These are phyloP conservation scores for Stichodactyla mertensii DNA, from an alignment of 64 coral and sea anemone genomes.

Conservation along the genomic window DNA sequence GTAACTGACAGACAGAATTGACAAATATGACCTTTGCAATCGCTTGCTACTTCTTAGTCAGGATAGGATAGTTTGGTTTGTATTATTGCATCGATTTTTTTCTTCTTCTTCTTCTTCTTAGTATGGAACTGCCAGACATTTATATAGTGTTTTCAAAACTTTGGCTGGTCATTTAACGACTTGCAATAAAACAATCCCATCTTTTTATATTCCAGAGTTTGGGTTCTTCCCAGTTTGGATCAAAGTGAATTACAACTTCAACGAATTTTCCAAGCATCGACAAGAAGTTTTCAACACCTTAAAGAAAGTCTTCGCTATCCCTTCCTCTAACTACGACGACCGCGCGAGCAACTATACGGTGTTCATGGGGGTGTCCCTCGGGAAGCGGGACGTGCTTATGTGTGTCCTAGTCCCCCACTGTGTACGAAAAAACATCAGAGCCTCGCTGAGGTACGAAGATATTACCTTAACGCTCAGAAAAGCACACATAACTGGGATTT, in stretches of 20 bases:
- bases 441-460: conserved; percentile 37
- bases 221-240: conserved; percentile 84
- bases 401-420: conserved; percentile 50
- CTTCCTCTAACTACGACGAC: conserved; percentile 22
- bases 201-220: conserved; percentile 39
- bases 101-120: too few relatives aligned
- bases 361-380: conserved; percentile 72
- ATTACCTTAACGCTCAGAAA: conserved; percentile 16
- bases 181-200: not conserved
- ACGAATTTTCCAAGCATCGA: conserved; percentile 50
- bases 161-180: too few relatives aligned
- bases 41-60: too few relatives aligned
- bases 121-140: too few relatives aligned
- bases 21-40: too few relatives aligned
- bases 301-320: conserved; percentile 61
- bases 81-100: too few relatives aligned
- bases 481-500: conserved; percentile 53
- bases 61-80: too few relatives aligned
- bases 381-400: conserved; percentile 51
- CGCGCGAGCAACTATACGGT: conserved; percentile 40
- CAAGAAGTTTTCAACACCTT: conserved; percentile 42
- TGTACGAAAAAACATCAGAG: conserved; percentile 23
- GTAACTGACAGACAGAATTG: too few relatives aligned
- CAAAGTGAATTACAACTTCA: conserved; percentile 57
- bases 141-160: too few relatives aligned